Conservation (phyloP, 2,888 invertebrate genomes). For the Harpalus rufipes region DNA sequence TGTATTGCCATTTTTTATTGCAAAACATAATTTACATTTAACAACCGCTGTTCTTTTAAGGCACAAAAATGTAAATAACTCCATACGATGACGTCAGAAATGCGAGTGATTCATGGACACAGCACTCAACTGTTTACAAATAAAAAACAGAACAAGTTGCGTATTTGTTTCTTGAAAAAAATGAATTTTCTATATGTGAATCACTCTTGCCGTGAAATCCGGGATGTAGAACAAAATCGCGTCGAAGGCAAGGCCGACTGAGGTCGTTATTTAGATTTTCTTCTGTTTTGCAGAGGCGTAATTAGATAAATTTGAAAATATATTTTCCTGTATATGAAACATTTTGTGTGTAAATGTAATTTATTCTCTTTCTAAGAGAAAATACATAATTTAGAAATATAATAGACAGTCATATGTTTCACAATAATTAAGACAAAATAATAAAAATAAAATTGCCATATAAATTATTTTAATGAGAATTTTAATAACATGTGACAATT, state of each 20-base stretch:
- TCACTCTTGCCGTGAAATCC: slow-evolving; percentile 19
- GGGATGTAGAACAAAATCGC: slow-evolving; percentile 22
- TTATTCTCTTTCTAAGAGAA: not conserved
- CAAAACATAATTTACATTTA: too few species aligned
- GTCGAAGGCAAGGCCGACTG: slow-evolving; percentile 10
- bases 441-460: not conserved
- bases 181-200: slow-evolving; percentile 15
- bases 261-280: slow-evolving; percentile 16
- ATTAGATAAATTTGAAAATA: too few species aligned
- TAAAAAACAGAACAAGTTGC: slow-evolving; percentile 4
- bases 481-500: slow-evolving; percentile 29
- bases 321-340: too few species aligned
- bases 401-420: not conserved
- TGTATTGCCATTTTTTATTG: too few species aligned
- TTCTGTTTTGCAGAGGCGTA: not conserved
- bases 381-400: not conserved
- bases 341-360: too few species aligned
- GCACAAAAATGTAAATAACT: too few species aligned
- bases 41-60: too few species aligned
- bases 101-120: not conserved
- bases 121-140: slow-evolving; percentile 4
- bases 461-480: slow-evolving; percentile 22
- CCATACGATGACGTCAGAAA: slow-evolving; percentile 10
- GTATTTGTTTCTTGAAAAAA: not conserved
- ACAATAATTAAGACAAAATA: not conserved